phyloP scores from a whole-genome alignment of 2,797 vertebrate genomes.

The Urosaurus nigricauda region DNA sequence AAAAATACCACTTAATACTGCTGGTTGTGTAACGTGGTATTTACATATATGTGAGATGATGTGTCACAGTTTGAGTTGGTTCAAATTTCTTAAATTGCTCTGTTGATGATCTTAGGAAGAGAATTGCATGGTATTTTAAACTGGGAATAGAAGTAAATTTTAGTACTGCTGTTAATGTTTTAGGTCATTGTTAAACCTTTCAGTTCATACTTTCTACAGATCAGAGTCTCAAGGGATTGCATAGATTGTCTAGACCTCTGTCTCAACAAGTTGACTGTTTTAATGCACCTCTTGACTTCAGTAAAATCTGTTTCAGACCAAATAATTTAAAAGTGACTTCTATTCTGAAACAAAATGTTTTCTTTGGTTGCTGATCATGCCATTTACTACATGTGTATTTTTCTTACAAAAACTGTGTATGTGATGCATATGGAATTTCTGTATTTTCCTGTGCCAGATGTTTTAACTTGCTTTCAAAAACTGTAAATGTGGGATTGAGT shows the following conservation, averaged over 20 bases:
- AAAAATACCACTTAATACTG: neutral
- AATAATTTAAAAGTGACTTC: slow-evolving; percentile 68
- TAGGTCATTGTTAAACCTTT: slow-evolving; percentile 42
- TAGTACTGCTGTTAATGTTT: slow-evolving; percentile 67
- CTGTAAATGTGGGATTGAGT: slow-evolving; percentile 89
- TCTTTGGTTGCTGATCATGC: slow-evolving; percentile 72
- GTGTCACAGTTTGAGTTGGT: slow-evolving; percentile 45
- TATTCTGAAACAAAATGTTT: slow-evolving; percentile 69
- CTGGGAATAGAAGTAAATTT: slow-evolving; percentile 61
- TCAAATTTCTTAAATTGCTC: slow-evolving; percentile 54
- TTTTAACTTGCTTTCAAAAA: slow-evolving; percentile 88
- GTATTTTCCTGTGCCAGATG: slow-evolving; percentile 91
- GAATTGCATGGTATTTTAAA: slow-evolving; percentile 59
- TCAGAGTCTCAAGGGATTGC: slow-evolving; percentile 59
- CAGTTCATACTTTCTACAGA: slow-evolving; percentile 45
- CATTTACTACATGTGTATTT: slow-evolving; percentile 81
- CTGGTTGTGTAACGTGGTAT: neutral
- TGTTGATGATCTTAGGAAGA: slow-evolving; percentile 47
- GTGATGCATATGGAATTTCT: slow-evolving; percentile 91
- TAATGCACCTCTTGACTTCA: slow-evolving; percentile 45
- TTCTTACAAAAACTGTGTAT: slow-evolving; percentile 87
- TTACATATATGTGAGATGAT: neutral
- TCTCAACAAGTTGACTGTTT: slow-evolving; percentile 45
- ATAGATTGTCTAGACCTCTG: slow-evolving; percentile 55
- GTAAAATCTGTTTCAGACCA: slow-evolving; percentile 65